These are phyloP conservation scores for Julus scanicus DNA, from an alignment of 2,888 invertebrate species.

Conservation along the genomic window DNA sequence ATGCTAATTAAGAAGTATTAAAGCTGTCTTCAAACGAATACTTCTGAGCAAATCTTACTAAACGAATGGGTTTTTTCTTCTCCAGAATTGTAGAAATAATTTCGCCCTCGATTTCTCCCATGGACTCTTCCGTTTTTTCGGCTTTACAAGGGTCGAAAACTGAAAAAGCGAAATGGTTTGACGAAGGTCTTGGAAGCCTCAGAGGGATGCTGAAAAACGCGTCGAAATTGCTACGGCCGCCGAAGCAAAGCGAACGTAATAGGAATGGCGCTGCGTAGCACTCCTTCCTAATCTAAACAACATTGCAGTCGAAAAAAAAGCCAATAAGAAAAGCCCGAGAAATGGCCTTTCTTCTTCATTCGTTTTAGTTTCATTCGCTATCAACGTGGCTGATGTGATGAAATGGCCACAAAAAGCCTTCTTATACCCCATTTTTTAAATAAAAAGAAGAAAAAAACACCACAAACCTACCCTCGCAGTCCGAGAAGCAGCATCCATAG, in stretches of 20 bases:
- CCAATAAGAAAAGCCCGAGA: background rate
- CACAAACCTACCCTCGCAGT: background rate
- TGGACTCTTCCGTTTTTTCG: background rate
- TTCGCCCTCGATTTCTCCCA: background rate
- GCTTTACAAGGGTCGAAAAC: background rate
- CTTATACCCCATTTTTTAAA: background rate
- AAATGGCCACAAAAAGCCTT: background rate
- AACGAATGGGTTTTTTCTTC: too few species aligned
- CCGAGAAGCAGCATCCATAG: background rate
- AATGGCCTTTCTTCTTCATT: conserved; percentile 5
- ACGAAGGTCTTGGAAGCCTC: too few species aligned
- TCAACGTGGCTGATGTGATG: background rate
- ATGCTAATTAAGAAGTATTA: too few species aligned
- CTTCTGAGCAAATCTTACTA: too few species aligned
- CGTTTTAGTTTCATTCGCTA: background rate
- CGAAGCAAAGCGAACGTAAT: background rate
- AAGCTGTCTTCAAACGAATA: too few species aligned
- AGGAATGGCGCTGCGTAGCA: background rate
- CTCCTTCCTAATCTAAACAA: background rate
- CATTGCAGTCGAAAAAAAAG: background rate
- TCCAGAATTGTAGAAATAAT: too few species aligned
- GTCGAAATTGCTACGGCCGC: background rate
- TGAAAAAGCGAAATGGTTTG: too few species aligned
- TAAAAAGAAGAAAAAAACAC: background rate
- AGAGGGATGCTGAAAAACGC: too few species aligned